A percentile compares a stretch with the other conserved stretches of the same genome.
phyloP scores from a whole-genome alignment of 2,888 invertebrate species.

The Bombyx huttoni region DNA sequence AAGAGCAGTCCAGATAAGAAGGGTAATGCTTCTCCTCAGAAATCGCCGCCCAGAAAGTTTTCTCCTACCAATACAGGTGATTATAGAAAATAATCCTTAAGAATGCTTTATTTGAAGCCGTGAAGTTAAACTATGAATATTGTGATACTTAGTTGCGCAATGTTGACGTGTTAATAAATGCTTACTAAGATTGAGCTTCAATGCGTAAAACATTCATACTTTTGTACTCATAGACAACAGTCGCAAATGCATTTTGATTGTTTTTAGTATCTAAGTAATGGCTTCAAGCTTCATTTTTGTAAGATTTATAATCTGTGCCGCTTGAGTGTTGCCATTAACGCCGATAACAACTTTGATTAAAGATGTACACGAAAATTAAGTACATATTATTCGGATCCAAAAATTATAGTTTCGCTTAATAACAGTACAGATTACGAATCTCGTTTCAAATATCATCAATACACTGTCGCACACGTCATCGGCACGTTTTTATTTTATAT shows the following conservation, averaged over 20 bases:
- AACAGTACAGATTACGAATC: neutral
- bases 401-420: neutral
- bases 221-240: too few species aligned
- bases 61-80: conserved; percentile 30
- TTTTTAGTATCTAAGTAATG: neutral
- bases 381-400: too few species aligned
- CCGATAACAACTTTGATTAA: too few species aligned
- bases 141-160: too few species aligned
- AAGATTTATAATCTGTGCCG: neutral
- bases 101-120: neutral
- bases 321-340: conserved; percentile 4
- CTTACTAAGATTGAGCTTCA: too few species aligned
- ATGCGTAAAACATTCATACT: too few species aligned
- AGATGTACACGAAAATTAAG: too few species aligned
- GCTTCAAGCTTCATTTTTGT: neutral
- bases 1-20: conserved; percentile 40
- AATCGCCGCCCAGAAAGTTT: conserved; percentile 18
- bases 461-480: neutral
- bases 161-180: too few species aligned
- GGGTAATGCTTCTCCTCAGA: conserved; percentile 18
- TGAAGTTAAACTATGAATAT: too few species aligned
- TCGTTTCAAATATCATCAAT: neutral
- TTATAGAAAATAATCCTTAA: neutral
- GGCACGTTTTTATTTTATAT: neutral
- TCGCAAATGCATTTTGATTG: too few species aligned